Evolutionary conservation across 1,140 invertebrate species (phyloP).

Genomic region (Drosophila murphyi): DNA sequence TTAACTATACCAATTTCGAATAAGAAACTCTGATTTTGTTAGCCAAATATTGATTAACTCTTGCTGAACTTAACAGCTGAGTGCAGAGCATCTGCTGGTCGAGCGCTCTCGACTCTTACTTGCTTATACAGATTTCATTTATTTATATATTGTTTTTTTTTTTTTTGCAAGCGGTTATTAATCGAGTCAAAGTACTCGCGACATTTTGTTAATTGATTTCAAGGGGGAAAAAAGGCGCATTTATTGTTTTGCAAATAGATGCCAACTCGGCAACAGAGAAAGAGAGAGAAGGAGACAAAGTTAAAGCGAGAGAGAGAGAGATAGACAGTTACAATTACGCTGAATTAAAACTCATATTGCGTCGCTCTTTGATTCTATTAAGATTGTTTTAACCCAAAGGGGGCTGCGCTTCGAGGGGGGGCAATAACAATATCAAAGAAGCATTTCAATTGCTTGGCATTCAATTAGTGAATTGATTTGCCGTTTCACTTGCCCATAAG

Average conservation of each 20-base stretch:
- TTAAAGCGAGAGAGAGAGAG: slow-evolving; percentile 7
- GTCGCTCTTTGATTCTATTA: slow-evolving; percentile 79
- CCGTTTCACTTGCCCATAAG: slow-evolving; percentile 10
- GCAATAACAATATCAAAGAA: slow-evolving; percentile 69
- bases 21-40: no score
- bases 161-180: slow-evolving; percentile 66
- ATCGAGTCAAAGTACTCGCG: slow-evolving; percentile 72
- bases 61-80: no score
- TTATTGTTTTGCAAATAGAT: not conserved
- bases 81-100: no score
- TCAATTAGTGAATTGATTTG: slow-evolving; percentile 76
- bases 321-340: slow-evolving; percentile 64
- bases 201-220: slow-evolving; percentile 78
- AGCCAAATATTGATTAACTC: no score
- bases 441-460: slow-evolving; percentile 68
- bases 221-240: slow-evolving; percentile 10
- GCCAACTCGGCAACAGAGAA: no score
- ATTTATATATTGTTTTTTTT: slow-evolving; percentile 36
- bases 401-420: slow-evolving; percentile 27
- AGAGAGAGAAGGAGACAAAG: no score
- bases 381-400: slow-evolving; percentile 56
- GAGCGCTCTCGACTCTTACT: not conserved
- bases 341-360: slow-evolving; percentile 73
- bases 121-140: slow-evolving; percentile 54
- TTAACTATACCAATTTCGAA: no score